Percentiles rank a stretch among this genome's conserved stretches.
Evolutionary conservation across 2,797 vertebrate species (phyloP).

Genomic region (Choloepus didactylus): DNA sequence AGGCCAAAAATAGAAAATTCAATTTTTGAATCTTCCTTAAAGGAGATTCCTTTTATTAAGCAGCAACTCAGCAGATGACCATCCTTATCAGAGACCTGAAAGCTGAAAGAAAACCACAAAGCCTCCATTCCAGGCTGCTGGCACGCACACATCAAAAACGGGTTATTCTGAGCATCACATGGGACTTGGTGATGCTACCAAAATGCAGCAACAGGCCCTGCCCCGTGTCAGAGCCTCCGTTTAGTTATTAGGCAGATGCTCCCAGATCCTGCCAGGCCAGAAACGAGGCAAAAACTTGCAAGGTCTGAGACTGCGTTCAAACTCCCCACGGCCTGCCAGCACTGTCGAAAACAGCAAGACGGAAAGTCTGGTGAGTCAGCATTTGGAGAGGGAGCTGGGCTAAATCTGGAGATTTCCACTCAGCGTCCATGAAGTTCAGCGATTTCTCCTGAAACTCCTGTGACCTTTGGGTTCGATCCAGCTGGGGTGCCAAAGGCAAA

Average conservation of each 20-base stretch:
- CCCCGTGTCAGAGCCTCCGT: fast-evolving
- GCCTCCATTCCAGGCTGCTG: fast-evolving
- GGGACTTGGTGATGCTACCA: not conserved
- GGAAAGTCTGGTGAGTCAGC: not conserved
- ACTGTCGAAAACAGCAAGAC: not conserved
- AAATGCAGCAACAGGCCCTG: fast-evolving
- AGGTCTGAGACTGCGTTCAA: not conserved
- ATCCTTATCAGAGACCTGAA: not conserved
- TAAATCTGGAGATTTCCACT: constrained; percentile 50
- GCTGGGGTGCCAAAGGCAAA: not conserved
- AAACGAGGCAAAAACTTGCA: not conserved
- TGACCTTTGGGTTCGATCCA: constrained; percentile 36
- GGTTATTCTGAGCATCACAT: not conserved
- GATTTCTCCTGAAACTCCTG: not conserved
- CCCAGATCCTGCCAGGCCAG: not conserved
- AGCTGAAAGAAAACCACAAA: not conserved
- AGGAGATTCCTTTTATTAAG: not conserved
- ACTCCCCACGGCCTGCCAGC: not conserved
- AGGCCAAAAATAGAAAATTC: not conserved
- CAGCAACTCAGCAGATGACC: not conserved
- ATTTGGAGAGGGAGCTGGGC: not conserved
- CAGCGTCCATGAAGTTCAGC: not conserved
- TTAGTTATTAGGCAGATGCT: not conserved
- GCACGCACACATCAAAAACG: fast-evolving
- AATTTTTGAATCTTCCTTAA: not conserved